Evolutionary conservation across 2,113 vertebrate species (phyloP).

Genomic region (Oryzias curvinotus): DNA sequence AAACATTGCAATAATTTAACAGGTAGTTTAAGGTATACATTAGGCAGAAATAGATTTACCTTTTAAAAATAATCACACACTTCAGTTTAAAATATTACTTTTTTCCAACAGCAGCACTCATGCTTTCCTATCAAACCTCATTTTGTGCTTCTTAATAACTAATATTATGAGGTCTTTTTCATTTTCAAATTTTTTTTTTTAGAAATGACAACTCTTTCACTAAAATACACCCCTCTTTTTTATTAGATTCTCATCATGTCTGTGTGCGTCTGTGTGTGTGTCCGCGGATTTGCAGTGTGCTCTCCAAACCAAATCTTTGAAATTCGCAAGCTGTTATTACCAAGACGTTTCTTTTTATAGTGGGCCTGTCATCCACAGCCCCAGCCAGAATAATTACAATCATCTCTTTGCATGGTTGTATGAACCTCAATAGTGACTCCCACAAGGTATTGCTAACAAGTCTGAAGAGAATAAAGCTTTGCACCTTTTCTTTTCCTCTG

Average conservation of each 20-base stretch:
- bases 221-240: not conserved
- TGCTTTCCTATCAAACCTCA: slow-evolving; percentile 28
- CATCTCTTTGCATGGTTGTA: not conserved
- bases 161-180: slow-evolving; percentile 19
- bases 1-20: too few relatives aligned
- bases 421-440: not conserved
- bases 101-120: slow-evolving; percentile 12
- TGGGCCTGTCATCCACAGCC: not conserved
- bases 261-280: slow-evolving; percentile 12
- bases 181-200: slow-evolving; percentile 34
- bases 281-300: slow-evolving; percentile 27
- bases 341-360: not conserved
- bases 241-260: slow-evolving; percentile 1
- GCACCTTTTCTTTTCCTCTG: not conserved
- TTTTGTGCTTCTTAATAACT: slow-evolving; percentile 54
- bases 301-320: slow-evolving; percentile 30
- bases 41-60: too few relatives aligned
- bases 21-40: too few relatives aligned
- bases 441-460: slow-evolving; percentile 1
- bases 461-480: slow-evolving; percentile 6
- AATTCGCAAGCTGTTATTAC: slow-evolving; percentile 10
- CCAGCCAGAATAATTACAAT: not conserved
- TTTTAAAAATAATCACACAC: too few relatives aligned
- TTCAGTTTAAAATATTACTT: slow-evolving; percentile 11
- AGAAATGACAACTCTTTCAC: slow-evolving; percentile 44